Percentiles rank a stretch among this genome's conserved stretches.
phyloP scores from a whole-genome alignment of 2,113 vertebrate genomes.

The Urocynchramus pylzowi region DNA sequence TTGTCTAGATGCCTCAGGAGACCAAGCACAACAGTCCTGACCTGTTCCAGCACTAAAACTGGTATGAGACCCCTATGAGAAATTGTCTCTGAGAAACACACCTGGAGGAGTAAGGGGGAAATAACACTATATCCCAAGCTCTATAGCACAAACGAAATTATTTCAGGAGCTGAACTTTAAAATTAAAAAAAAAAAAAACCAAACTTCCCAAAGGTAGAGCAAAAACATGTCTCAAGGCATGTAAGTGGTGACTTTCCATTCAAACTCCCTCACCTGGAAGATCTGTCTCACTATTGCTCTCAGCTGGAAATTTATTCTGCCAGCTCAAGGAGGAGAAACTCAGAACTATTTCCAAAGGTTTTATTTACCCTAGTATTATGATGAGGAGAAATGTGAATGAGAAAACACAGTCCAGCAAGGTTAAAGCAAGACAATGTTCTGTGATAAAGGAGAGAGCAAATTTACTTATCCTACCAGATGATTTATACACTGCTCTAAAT shows the following conservation, averaged over 20 bases:
- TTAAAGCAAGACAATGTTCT: background rate
- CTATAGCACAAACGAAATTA: background rate
- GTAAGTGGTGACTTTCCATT: background rate
- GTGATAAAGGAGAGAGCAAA: background rate
- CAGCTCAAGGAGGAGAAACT: background rate
- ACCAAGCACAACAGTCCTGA: background rate
- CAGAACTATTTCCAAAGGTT: background rate
- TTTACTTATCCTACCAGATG: background rate
- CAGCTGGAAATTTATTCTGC: background rate
- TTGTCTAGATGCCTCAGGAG: background rate
- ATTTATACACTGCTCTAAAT: background rate
- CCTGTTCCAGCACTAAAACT: background rate
- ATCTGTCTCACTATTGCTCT: background rate
- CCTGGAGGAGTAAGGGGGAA: background rate
- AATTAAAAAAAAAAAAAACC: background rate
- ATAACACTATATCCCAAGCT: background rate
- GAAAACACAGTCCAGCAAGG: background rate
- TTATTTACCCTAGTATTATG: background rate
- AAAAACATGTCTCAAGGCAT: background rate
- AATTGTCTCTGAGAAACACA: background rate
- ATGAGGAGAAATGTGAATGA: background rate
- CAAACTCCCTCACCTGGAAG: background rate
- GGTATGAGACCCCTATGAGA: background rate
- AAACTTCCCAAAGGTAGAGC: background rate
- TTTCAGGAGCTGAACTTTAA: background rate